phyloP scores from a whole-genome alignment of 2,888 invertebrate species.

The Bembecia ichneumoniformis region DNA sequence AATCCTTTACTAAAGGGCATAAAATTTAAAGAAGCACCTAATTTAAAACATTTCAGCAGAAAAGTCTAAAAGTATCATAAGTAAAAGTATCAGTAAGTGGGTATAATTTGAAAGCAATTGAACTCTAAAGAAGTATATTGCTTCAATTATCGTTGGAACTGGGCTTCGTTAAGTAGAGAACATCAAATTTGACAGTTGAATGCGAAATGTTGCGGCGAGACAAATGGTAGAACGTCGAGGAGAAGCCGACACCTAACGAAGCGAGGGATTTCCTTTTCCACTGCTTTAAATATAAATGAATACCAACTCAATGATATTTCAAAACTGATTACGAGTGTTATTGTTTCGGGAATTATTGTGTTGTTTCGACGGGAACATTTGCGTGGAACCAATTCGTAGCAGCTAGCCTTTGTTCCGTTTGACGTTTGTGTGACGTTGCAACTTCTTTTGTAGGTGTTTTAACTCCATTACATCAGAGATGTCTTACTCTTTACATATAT shows the following conservation, averaged over 20 bases:
- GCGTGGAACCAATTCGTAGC: neutral
- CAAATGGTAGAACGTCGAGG: slow-evolving; percentile 21
- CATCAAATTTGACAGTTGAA: slow-evolving; percentile 42
- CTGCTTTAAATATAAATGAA: slow-evolving; percentile 17
- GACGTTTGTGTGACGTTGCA: slow-evolving; percentile 3
- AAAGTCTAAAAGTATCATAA: too few relatives aligned
- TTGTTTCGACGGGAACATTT: slow-evolving; percentile 1
- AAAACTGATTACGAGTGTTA: slow-evolving; percentile 18
- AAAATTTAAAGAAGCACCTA: too few relatives aligned
- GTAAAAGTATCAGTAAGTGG: neutral
- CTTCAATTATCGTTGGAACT: slow-evolving; percentile 5
- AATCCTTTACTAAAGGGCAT: too few relatives aligned
- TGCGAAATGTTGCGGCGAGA: slow-evolving; percentile 28
- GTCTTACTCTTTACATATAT: too few relatives aligned
- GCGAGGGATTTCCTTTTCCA: neutral
- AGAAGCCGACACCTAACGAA: neutral
- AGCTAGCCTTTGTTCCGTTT: slow-evolving; percentile 6
- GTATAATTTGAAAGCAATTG: neutral
- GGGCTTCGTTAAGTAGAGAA: slow-evolving; percentile 30
- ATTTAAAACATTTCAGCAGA: too few relatives aligned
- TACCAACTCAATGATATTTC: slow-evolving; percentile 16
- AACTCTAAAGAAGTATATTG: neutral
- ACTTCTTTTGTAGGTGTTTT: too few relatives aligned
- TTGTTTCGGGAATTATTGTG: slow-evolving; percentile 4
- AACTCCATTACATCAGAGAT: too few relatives aligned